Conservation (phyloP, 2,113 vertebrate species). For the Taurulus bubalis region DNA sequence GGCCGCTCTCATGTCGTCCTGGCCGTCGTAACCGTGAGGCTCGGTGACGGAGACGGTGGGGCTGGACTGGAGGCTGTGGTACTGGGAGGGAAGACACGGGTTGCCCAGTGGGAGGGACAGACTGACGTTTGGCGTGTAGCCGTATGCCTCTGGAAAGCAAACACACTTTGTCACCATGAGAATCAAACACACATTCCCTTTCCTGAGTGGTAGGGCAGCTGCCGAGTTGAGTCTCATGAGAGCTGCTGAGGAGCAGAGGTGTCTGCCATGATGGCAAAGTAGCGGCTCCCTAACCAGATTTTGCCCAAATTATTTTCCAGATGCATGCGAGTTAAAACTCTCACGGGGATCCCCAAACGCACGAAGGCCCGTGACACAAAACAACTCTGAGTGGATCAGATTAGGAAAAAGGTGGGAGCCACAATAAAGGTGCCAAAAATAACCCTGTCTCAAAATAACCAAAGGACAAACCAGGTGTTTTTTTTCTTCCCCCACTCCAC, state of each 20-base stretch:
- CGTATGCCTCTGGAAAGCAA: constrained; percentile 90
- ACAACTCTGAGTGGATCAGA: constrained; percentile 36
- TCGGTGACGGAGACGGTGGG: constrained; percentile 85
- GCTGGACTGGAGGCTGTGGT: constrained; percentile 91
- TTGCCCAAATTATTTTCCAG: constrained; percentile 17
- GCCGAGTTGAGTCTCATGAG: constrained; percentile 49
- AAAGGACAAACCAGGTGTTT: constrained; percentile 36
- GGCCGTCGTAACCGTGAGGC: constrained; percentile 84
- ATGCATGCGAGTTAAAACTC: constrained; percentile 18
- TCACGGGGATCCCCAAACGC: constrained; percentile 10
- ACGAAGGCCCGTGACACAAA: constrained; percentile 1
- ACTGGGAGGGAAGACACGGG: constrained; percentile 88
- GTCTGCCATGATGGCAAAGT: constrained; percentile 50
- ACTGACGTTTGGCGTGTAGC: constrained; percentile 87
- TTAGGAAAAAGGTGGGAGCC: constrained; percentile 54
- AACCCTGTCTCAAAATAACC: constrained; percentile 64
- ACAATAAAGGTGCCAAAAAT: constrained; percentile 68
- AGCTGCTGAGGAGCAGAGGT: constrained; percentile 39
- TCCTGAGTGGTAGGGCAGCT: constrained; percentile 9
- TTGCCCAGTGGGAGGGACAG: constrained; percentile 88
- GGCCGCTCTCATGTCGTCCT: constrained; percentile 82
- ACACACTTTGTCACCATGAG: constrained; percentile 63
- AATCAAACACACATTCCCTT: constrained; percentile 63
- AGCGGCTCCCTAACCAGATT: constrained; percentile 46
- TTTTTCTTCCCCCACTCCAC: constrained; percentile 37